A percentile compares a stretch with the other conserved stretches of the same genome.
phyloP scores from a whole-genome alignment of 2,113 vertebrate species.

The Protobothrops flavoviridis region DNA sequence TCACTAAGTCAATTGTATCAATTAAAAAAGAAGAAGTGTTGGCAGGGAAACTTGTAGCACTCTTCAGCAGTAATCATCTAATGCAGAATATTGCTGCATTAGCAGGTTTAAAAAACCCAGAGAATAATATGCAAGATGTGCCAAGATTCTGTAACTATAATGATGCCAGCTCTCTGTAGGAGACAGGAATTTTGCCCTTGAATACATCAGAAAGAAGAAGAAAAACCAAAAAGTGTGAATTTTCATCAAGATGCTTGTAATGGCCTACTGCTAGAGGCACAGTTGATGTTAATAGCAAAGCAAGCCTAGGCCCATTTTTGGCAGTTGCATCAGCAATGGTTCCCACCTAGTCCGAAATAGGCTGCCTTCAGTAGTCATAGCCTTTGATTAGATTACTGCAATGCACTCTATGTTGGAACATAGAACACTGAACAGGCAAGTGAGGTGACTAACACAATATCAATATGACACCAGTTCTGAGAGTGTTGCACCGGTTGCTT shows the following conservation, averaged over 20 bases:
- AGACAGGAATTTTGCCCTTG: not conserved
- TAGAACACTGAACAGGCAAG: not conserved
- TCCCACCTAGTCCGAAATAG: not conserved
- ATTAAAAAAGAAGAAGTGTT: not conserved
- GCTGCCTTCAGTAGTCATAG: not conserved
- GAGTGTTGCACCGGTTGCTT: not conserved
- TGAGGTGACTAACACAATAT: not conserved
- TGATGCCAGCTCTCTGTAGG: not conserved
- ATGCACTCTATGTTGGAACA: not conserved
- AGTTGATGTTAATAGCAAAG: not conserved
- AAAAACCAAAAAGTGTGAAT: not conserved
- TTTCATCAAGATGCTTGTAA: not conserved
- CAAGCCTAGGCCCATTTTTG: not conserved
- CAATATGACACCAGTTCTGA: not conserved
- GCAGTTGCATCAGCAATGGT: not conserved
- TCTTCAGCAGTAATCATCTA: slow-evolving; percentile 14
- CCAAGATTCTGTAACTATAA: not conserved
- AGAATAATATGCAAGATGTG: not conserved
- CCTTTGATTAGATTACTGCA: not conserved
- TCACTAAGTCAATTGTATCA: not conserved
- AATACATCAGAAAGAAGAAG: not conserved
- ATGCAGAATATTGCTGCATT: slow-evolving; percentile 14
- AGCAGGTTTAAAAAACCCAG: not conserved
- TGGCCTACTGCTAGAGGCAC: not conserved
- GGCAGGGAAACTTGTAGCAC: not conserved